Evolutionary conservation across 2,113 vertebrate species (phyloP).

Genomic region (Mola mola): DNA sequence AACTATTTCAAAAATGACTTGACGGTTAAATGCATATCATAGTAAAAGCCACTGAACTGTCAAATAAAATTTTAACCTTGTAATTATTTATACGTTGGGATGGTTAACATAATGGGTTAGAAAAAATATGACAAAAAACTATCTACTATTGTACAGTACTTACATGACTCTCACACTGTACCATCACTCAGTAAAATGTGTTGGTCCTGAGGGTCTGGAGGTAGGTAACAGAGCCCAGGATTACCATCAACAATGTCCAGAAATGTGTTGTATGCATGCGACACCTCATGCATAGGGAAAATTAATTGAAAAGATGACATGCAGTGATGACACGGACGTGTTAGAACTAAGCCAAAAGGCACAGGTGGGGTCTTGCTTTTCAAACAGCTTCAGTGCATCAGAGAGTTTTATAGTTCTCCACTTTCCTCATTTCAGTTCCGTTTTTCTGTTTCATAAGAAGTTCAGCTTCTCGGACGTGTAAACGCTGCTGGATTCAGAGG

Average conservation of each 20-base stretch:
- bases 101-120: conserved; percentile 3
- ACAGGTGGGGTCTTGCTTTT: conserved; percentile 41
- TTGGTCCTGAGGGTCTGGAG: conserved; percentile 76
- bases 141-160: conserved; percentile 33
- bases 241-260: conserved; percentile 38
- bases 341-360: conserved; percentile 52
- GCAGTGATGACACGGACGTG: conserved; percentile 28
- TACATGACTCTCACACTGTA: conserved; percentile 20
- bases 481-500: conserved; percentile 65
- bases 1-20: conserved; percentile 26
- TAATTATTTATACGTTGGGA: conserved; percentile 15
- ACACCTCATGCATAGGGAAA: conserved; percentile 45
- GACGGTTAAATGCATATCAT: conserved; percentile 2
- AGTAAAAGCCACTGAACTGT: too few relatives aligned
- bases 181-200: conserved; percentile 42
- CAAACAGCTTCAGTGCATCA: neutral
- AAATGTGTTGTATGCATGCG: conserved; percentile 31
- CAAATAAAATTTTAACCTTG: conserved; percentile 21
- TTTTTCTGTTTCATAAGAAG: conserved; percentile 63
- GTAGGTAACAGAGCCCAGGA: conserved; percentile 66
- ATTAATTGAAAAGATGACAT: conserved; percentile 33
- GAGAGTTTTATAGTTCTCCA: conserved; percentile 7
- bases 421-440: neutral
- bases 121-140: conserved; percentile 2
- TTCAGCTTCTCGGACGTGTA: conserved; percentile 79